Conservation (phyloP, 2,113 vertebrate genomes). For the Ariopsis seemanni region DNA sequence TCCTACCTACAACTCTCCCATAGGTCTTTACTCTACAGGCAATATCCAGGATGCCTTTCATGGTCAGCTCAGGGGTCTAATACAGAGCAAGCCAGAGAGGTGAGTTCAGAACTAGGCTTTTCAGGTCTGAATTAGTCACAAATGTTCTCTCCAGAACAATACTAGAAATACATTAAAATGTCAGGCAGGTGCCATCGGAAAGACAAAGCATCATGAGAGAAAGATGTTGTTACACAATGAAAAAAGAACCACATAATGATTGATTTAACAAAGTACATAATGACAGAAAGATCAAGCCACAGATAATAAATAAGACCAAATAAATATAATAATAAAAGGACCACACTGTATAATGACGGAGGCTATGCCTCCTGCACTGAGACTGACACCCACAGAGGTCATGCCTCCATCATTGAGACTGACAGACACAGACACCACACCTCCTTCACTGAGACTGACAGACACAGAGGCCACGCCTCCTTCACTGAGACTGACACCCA, state of each 20-base stretch:
- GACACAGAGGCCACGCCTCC: neutral
- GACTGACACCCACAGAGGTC: neutral
- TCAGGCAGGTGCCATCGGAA: no score
- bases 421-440: neutral
- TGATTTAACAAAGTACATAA: neutral
- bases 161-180: neutral
- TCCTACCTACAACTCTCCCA: slow-evolving; percentile 95
- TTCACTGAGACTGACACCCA: neutral
- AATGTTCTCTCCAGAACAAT: neutral
- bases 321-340: neutral
- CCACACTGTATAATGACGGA: neutral
- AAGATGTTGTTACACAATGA: neutral
- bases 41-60: slow-evolving; percentile 97
- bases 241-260: neutral
- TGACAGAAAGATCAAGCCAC: neutral
- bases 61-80: slow-evolving; percentile 89
- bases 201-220: neutral
- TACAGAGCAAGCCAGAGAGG: slow-evolving; percentile 79
- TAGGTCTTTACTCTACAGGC: slow-evolving; percentile 95
- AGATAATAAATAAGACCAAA: no score
- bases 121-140: neutral
- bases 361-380: no score
- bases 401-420: neutral
- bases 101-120: slow-evolving; percentile 68
- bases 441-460: neutral